phyloP scores from a whole-genome alignment of 2,113 vertebrate species.

The Plecturocebus donacophilus region DNA sequence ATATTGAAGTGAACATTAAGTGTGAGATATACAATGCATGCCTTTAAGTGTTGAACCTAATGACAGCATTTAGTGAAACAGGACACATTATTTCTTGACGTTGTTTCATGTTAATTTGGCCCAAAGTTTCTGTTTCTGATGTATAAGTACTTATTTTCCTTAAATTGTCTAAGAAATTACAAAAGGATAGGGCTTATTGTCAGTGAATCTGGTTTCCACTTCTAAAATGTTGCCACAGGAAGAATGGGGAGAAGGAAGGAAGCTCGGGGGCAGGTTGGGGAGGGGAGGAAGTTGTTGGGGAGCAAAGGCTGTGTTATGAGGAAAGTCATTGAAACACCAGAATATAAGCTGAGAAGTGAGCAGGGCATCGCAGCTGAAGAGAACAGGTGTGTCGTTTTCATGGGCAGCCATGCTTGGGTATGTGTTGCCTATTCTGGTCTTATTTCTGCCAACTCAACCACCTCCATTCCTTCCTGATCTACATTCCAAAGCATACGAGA shows the following conservation, averaged over 20 bases:
- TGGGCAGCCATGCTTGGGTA: not conserved
- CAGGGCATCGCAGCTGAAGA: not conserved
- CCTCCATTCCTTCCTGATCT: accelerated
- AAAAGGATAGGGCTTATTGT: not conserved
- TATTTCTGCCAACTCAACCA: not conserved
- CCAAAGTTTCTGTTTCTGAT: not conserved
- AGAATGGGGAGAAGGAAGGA: accelerated
- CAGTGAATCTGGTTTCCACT: not conserved
- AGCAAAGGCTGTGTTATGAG: too few relatives aligned
- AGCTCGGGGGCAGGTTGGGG: too few relatives aligned
- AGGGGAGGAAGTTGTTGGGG: too few relatives aligned
- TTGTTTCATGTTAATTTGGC: not conserved
- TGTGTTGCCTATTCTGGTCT: not conserved
- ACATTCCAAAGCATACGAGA: too few relatives aligned
- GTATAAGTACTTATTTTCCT: not conserved
- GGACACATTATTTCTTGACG: not conserved
- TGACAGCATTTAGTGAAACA: not conserved
- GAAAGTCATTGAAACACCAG: not conserved
- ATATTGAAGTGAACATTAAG: not conserved
- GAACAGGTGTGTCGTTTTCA: not conserved
- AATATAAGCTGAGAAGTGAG: not conserved
- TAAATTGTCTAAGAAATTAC: not conserved
- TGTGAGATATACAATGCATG: not conserved
- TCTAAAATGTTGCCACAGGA: accelerated
- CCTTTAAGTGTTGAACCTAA: not conserved